A percentile compares a stretch with the other conserved stretches of the same genome.
phyloP scores from a whole-genome alignment of 1,140 invertebrate species.

The Ceratitis capitata region DNA sequence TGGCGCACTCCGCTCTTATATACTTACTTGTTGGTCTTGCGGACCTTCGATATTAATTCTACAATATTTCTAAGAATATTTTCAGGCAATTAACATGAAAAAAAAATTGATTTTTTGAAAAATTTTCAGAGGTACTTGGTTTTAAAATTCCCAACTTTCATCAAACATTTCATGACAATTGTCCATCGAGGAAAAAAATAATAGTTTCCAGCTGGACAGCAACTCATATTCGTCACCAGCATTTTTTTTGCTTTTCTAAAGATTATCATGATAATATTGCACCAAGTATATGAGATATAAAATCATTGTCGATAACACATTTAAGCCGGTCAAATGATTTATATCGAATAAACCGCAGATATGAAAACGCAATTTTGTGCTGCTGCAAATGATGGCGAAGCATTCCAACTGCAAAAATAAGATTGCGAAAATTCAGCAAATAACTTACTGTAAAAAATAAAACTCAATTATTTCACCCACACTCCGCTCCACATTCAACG shows the following conservation, averaged over 20 bases:
- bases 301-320: background rate
- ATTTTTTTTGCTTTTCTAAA: background rate
- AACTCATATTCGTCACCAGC: too few species aligned
- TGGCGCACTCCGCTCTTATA: too few species aligned
- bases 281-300: slow-evolving; percentile 6
- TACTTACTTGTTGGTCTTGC: too few species aligned
- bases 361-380: background rate
- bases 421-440: background rate
- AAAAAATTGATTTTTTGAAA: too few species aligned
- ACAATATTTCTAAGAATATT: too few species aligned
- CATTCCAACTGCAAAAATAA: background rate
- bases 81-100: too few species aligned
- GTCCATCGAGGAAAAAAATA: too few species aligned
- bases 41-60: too few species aligned
- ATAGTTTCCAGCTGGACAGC: too few species aligned
- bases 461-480: background rate
- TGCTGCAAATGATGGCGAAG: background rate
- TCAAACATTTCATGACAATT: too few species aligned
- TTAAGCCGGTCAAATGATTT: background rate
- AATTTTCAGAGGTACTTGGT: too few species aligned
- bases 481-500: background rate
- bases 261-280: background rate
- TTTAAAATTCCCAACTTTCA: too few species aligned
- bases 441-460: background rate
- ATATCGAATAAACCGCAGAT: background rate